Evolutionary conservation across 2,113 vertebrate genomes (phyloP).

Genomic region (Lepidothrix coronata): DNA sequence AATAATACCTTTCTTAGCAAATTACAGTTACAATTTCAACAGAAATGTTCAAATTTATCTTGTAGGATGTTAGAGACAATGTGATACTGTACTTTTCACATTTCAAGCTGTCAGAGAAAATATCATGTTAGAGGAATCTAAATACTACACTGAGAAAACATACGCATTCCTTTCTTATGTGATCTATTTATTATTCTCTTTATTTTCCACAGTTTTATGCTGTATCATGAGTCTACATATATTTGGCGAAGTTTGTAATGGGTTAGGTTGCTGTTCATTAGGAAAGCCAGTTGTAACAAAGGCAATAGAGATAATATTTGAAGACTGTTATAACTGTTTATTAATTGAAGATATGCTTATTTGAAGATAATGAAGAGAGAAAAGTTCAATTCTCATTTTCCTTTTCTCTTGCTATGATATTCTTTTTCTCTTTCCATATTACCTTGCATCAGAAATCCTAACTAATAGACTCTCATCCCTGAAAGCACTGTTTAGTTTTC

Average conservation of each 20-base stretch:
- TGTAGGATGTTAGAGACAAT: neutral
- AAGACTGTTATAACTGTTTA: neutral
- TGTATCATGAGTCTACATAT: neutral
- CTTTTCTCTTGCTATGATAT: neutral
- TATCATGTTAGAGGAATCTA: neutral
- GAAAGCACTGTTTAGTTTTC: neutral
- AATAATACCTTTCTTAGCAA: neutral
- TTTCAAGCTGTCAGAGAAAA: neutral
- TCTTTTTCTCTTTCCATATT: neutral
- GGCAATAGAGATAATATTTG: neutral
- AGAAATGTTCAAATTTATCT: neutral
- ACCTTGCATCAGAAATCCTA: neutral
- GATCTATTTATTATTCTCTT: neutral
- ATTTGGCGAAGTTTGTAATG: neutral
- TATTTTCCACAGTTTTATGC: neutral
- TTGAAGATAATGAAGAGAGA: neutral
- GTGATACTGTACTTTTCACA: neutral
- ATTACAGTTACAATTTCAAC: neutral
- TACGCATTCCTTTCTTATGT: neutral
- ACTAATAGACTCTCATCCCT: neutral
- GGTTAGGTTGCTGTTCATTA: neutral
- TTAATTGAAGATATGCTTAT: neutral
- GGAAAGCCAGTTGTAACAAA: neutral
- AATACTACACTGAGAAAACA: neutral
- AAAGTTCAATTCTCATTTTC: neutral